Evolutionary conservation across 2,888 invertebrate genomes (phyloP).

Genomic region (Escarpia spicata): DNA sequence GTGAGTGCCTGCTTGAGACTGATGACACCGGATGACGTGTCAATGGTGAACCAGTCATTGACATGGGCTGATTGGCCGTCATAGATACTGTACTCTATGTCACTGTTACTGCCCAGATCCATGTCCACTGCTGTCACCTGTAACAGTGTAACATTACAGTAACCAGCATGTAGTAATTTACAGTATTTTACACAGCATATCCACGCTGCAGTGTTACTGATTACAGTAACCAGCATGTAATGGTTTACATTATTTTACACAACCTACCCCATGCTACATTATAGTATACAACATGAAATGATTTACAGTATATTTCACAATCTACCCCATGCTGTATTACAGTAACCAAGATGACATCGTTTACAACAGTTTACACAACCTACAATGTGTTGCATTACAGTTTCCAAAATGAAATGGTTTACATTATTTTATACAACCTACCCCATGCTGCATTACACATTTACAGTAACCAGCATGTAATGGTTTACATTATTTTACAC

Average conservation of each 20-base stretch:
- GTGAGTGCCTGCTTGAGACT: slow-evolving; percentile 30
- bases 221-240: too few relatives aligned
- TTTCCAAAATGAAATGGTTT: not conserved
- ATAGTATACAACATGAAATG: too few relatives aligned
- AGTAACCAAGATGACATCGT: too few relatives aligned
- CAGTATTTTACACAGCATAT: not conserved
- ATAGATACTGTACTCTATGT: slow-evolving; percentile 79
- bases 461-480: too few relatives aligned
- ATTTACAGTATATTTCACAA: too few relatives aligned
- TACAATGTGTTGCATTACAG: too few relatives aligned
- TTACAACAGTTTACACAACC: not conserved
- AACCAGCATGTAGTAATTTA: not conserved
- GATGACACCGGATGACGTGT: slow-evolving; percentile 79
- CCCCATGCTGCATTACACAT: too few relatives aligned
- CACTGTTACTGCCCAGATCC: slow-evolving; percentile 65
- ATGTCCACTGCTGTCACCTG: slow-evolving; percentile 54
- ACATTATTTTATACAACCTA: not conserved
- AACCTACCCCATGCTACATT: too few relatives aligned
- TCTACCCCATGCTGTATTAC: too few relatives aligned
- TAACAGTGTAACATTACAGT: not conserved
- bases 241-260: too few relatives aligned
- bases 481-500: not conserved
- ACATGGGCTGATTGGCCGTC: slow-evolving; percentile 71
- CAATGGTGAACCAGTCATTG: slow-evolving; percentile 79
- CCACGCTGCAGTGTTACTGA: too few relatives aligned